Percentiles rank a stretch among this genome's conserved stretches.
phyloP scores from a whole-genome alignment of 2,888 invertebrate species.

The Brachypalpus laphriformis region DNA sequence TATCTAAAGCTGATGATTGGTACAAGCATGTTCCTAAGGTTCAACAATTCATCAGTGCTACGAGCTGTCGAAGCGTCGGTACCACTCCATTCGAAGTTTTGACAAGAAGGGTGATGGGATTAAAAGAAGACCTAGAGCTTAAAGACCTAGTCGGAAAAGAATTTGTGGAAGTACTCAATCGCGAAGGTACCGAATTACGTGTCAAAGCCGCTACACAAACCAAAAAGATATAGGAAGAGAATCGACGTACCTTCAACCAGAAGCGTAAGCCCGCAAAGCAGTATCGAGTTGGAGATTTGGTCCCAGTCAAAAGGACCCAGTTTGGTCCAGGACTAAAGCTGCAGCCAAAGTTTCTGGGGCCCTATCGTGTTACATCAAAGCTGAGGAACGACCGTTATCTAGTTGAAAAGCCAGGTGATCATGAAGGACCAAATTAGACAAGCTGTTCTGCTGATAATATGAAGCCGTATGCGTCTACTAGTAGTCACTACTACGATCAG shows the following conservation, averaged over 20 bases:
- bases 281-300: not conserved
- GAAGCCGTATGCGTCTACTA: not conserved
- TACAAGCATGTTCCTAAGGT: slow-evolving; percentile 18
- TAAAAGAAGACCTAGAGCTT: not conserved
- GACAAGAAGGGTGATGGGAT: slow-evolving; percentile 9
- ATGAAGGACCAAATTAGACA: not conserved
- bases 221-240: slow-evolving; percentile 8
- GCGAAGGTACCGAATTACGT: slow-evolving; percentile 7
- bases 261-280: not conserved
- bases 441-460: slow-evolving; percentile 1
- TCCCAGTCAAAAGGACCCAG: not conserved
- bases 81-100: not conserved
- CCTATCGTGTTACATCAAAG: not conserved
- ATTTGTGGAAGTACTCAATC: not conserved
- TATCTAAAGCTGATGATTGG: slow-evolving; percentile 25
- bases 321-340: not conserved
- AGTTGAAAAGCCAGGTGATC: not conserved
- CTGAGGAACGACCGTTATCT: no score
- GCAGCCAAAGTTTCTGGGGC: not conserved
- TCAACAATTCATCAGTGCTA: slow-evolving; percentile 25
- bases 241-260: not conserved
- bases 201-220: not conserved
- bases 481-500: not conserved
- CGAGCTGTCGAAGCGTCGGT: slow-evolving; percentile 19
- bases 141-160: slow-evolving; percentile 16